These are phyloP conservation scores for Pocota personata DNA, from an alignment of 2,888 invertebrate genomes.

Conservation along the genomic window DNA sequence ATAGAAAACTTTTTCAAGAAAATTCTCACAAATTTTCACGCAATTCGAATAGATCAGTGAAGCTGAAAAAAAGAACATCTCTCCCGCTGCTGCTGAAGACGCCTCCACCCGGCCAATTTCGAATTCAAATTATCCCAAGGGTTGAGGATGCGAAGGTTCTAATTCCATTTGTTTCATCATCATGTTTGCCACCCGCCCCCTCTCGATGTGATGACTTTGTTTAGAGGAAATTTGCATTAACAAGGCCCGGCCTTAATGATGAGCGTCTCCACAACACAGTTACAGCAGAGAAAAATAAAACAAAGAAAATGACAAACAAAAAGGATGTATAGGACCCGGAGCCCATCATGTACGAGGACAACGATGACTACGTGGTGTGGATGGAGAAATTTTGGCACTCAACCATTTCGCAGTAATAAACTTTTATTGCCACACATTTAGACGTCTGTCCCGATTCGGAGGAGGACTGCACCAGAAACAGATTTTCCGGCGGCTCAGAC, in stretches of 20 bases:
- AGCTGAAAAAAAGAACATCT: constrained; percentile 63
- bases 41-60: constrained; percentile 70
- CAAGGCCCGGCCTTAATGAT: constrained; percentile 49
- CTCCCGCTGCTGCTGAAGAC: not conserved
- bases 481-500: constrained; percentile 39
- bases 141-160: constrained; percentile 33
- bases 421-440: constrained; percentile 68
- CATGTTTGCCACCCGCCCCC: not conserved
- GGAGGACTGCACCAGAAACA: constrained; percentile 14
- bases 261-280: not conserved
- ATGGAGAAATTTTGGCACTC: constrained; percentile 53
- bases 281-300: constrained; percentile 10
- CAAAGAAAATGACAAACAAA: constrained; percentile 20
- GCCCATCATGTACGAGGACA: not conserved
- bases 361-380: not conserved
- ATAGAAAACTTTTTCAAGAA: constrained; percentile 36
- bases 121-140: constrained; percentile 68
- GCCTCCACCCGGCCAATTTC: constrained; percentile 24
- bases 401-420: constrained; percentile 68
- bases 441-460: constrained; percentile 45
- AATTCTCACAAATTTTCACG: constrained; percentile 63
- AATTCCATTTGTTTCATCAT: constrained; percentile 60
- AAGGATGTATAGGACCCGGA: constrained; percentile 21
- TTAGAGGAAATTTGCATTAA: constrained; percentile 67
- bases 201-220: constrained; percentile 35